Evolutionary conservation across 2,797 vertebrate genomes (phyloP), one percentile per base, ranked within the genome.

Genomic region (Sebastes jordani): DNA sequence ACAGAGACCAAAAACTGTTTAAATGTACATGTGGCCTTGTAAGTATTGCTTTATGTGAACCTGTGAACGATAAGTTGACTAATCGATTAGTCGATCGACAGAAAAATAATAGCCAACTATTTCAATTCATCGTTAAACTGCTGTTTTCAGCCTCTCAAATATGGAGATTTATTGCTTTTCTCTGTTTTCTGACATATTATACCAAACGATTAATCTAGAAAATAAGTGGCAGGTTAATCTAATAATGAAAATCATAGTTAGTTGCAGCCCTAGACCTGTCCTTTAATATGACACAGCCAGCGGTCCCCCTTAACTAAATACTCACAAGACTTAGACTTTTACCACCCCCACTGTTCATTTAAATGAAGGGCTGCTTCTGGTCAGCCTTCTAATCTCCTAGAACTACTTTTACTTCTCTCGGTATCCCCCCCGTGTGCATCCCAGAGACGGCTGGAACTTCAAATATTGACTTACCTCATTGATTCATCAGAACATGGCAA

Each of bases 401-500:
- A 82, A 71, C 61, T 80, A 62, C 85, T 74, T 88, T 73, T 59
- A 69, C 76, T 82, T 64, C 70, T 10, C 63, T 82, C 38, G 71
- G 16, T 71, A 78, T 78, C 22, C 63, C 34, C 42, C 42, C 16
- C 10, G 73, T 71, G 79, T 67, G 71, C 46, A 59, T 77, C 54
- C 32, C 58, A 79, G 59, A 80, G 71, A 84, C 23, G 72, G 70
- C 64, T 62, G 69, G 71, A 84, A 67, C 79, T 88, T 86, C 80
- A 89, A 90, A 86, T 92, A 93, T 91, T 87, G 87, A 92, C 87
- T 87, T 64, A 70, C 71, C 69, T 86, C 85, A 89, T 76, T 89
- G 86, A 90, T 91, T 88, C 71, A 91, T 90, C 90, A 79, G 74
- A 73, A 91, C 76, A 80, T 74, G 76, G 80, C 36, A 74, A 78